These are phyloP conservation scores for Drosophila bocki DNA, from an alignment of 1,140 invertebrate species.

Conservation along the genomic window DNA sequence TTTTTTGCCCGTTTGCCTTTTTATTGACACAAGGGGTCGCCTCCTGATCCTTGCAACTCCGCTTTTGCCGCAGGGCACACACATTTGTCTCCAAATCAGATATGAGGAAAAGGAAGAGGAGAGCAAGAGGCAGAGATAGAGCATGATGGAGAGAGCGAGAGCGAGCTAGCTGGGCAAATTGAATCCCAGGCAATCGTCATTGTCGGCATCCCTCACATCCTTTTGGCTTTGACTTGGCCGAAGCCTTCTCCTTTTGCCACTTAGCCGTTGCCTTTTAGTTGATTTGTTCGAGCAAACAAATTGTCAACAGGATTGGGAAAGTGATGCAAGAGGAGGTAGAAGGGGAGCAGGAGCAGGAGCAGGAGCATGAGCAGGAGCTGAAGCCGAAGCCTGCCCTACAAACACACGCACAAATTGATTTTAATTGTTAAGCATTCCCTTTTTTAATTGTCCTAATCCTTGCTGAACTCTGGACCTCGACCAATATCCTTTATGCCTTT, in stretches of 20 bases:
- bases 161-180: conserved; percentile 23
- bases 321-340: conserved; percentile 8
- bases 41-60: conserved; percentile 1
- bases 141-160: not conserved
- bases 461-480: conserved; percentile 59
- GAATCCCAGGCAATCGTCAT: conserved; percentile 45
- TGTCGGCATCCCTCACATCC: conserved; percentile 10
- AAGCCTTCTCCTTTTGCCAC: conserved; percentile 47
- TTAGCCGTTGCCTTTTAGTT: conserved; percentile 70
- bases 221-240: conserved; percentile 45
- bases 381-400: not conserved
- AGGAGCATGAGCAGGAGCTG: not conserved
- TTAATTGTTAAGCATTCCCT: conserved; percentile 82
- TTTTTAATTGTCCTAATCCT: conserved; percentile 82
- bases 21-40: conserved; percentile 61
- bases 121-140: not conserved
- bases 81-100: conserved; percentile 53
- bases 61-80: conserved; percentile 29
- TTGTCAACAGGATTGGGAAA: conserved; percentile 63
- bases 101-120: not conserved
- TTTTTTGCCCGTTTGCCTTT: conserved; percentile 76
- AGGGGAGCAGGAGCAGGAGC: not conserved
- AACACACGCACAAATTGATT: conserved; percentile 74
- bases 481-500: conserved; percentile 70
- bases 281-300: conserved; percentile 80